Conservation (phyloP, 30 jellyfish, hydroid and myxozoan species). For the Hydractinia symbiolongicarpus region DNA sequence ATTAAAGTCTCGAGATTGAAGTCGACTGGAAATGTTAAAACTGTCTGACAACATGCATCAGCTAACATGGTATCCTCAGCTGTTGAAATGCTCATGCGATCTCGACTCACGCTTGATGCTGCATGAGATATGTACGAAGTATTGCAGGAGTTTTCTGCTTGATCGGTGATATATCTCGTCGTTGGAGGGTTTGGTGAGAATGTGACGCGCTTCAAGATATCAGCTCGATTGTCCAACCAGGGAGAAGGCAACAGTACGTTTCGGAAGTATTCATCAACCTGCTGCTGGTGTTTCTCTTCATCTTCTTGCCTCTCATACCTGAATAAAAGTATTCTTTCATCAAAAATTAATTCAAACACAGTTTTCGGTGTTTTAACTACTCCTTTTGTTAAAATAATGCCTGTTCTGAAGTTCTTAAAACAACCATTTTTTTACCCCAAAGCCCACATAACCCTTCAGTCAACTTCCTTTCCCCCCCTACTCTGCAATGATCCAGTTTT, state of each 20-base stretch:
- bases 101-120: background rate
- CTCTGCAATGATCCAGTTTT: no score
- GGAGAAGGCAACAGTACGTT: constrained; percentile 36
- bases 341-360: no score
- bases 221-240: constrained; percentile 35
- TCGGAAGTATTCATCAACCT: constrained; percentile 32
- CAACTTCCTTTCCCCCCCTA: no score
- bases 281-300: constrained; percentile 30
- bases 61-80: constrained; percentile 18
- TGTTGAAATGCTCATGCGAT: background rate
- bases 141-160: background rate
- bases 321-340: background rate
- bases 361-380: no score
- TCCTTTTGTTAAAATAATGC: no score
- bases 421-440: no score
- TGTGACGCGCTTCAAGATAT: constrained; percentile 28
- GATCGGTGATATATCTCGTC: constrained; percentile 15
- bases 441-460: no score
- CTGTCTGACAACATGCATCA: constrained; percentile 37
- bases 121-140: background rate
- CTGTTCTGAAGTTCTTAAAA: no score
- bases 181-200: constrained; percentile 37
- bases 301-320: constrained; percentile 29
- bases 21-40: constrained; percentile 18
- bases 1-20: constrained; percentile 2